phyloP scores from a whole-genome alignment of 1,140 invertebrate species.

The Cyclina sinensis region DNA sequence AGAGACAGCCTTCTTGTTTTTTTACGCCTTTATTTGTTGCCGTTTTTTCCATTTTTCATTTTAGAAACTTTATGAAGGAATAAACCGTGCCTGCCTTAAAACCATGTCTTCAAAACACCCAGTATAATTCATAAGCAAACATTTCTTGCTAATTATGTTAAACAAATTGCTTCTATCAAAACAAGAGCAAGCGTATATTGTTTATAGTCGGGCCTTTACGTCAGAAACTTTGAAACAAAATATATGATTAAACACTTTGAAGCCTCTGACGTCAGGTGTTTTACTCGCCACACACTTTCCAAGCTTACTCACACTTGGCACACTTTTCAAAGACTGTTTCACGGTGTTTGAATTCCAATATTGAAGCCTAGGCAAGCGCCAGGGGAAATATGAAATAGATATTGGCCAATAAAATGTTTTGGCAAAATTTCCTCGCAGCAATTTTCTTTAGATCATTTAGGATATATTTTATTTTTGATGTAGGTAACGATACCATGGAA shows the following conservation, averaged over 20 bases:
- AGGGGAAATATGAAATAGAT: constrained; percentile 25
- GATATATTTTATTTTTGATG: constrained; percentile 39
- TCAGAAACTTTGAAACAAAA: background rate
- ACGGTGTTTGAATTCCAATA: constrained; percentile 44
- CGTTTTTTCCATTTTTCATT: no score
- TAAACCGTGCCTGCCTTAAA: no score
- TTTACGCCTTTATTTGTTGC: no score
- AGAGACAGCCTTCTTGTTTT: no score
- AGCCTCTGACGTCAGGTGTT: background rate
- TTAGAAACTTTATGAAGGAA: no score
- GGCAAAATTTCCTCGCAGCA: constrained; percentile 18
- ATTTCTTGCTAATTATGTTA: background rate
- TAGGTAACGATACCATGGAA: background rate
- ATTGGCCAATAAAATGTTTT: constrained; percentile 48
- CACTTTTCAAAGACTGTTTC: constrained; percentile 41
- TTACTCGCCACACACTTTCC: background rate
- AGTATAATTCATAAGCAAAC: no score
- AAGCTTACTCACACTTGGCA: constrained; percentile 2
- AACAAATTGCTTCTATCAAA: background rate
- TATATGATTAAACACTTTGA: no score
- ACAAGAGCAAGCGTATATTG: background rate
- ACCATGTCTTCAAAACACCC: no score
- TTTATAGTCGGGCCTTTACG: background rate
- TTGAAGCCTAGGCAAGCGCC: constrained; percentile 2
- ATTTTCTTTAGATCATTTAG: constrained; percentile 10